Conservation (phyloP, 2,113 vertebrate species). For the rat (Rattus norvegicus) region GRCr8 NC_086027.1:25191501-25192000, state of each 20-base stretch:
- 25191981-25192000: not conserved
- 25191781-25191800: not conserved
- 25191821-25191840: not conserved
- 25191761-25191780: not conserved
- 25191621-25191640: not conserved
- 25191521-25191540: too few relatives aligned
- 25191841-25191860: not conserved
- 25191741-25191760: not conserved
- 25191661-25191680: not conserved
- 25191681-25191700: not conserved
- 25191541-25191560: not conserved
- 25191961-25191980: not conserved
- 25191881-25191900: not conserved
- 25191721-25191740: too few relatives aligned
- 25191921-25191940: not conserved
- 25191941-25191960: not conserved
- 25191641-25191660: not conserved
- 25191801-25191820: not conserved
- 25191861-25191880: not conserved
- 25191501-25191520: not conserved
- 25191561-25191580: not conserved
- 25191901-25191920: not conserved
- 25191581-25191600: not conserved
- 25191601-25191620: not conserved
- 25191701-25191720: not conserved